Conservation (phyloP, 2,113 vertebrate species). For the Elephas maximus region DNA sequence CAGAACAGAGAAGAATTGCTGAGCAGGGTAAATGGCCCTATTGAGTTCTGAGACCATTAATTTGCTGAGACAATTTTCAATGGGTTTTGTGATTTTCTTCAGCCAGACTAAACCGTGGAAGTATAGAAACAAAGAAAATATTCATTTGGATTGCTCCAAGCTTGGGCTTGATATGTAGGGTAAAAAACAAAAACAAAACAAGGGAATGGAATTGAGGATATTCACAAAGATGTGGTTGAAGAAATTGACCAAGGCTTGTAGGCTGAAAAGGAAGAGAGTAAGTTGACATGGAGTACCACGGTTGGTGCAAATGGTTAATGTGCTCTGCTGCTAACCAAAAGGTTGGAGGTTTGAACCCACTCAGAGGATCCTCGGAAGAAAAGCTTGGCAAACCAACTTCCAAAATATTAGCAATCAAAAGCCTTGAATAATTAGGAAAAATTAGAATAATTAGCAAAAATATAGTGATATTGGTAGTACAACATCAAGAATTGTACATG, state of each 20-base stretch:
- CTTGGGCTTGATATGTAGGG: not conserved
- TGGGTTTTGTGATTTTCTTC: constrained; percentile 29
- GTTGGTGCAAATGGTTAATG: not conserved
- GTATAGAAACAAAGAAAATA: constrained; percentile 14
- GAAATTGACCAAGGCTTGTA: not conserved
- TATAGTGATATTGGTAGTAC: too few relatives aligned
- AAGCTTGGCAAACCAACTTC: not conserved
- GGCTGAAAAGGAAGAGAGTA: not conserved
- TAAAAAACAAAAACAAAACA: not conserved
- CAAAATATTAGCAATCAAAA: not conserved
- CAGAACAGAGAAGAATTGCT: not conserved
- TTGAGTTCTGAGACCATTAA: constrained; percentile 8
- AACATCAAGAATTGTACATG: too few relatives aligned
- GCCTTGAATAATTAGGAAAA: too few relatives aligned
- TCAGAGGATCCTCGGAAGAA: not conserved
- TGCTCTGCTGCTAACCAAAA: not conserved
- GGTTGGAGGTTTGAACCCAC: not conserved
- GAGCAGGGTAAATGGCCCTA: not conserved
- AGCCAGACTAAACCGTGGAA: not conserved
- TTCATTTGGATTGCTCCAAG: not conserved
- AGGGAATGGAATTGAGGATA: not conserved
- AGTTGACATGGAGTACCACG: not conserved
- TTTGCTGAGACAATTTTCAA: constrained; percentile 23
- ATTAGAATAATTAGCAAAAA: too few relatives aligned
- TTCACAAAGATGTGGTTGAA: not conserved